Percentiles rank a stretch among this genome's conserved stretches.
phyloP scores from a whole-genome alignment of 2,888 invertebrate species.

The Penaeus monodon region DNA sequence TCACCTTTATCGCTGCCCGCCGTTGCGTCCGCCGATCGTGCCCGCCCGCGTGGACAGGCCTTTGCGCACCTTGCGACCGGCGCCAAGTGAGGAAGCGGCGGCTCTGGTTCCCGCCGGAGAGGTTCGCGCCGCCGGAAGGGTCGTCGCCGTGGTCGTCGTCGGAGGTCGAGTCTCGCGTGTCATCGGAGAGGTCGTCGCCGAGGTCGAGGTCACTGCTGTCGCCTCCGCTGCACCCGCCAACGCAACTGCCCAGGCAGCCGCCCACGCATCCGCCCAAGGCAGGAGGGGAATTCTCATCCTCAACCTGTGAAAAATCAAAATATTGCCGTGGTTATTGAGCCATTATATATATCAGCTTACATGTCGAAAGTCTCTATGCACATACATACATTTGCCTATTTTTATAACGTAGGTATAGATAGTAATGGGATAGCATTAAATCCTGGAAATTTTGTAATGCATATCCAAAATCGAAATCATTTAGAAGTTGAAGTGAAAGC shows the following conservation, averaged over 20 bases:
- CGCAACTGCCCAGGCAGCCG: conserved; percentile 32
- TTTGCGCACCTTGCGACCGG: conserved; percentile 12
- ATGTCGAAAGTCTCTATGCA: not conserved
- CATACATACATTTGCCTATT: too few relatives aligned
- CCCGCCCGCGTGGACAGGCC: not conserved
- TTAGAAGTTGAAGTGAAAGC: too few relatives aligned
- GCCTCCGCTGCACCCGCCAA: conserved; percentile 58
- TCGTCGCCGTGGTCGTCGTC: conserved; percentile 55
- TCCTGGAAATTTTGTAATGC: too few relatives aligned
- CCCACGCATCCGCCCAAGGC: conserved; percentile 37
- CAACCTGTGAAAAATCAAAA: conserved; percentile 21
- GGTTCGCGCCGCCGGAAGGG: conserved; percentile 52
- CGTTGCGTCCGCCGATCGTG: not conserved
- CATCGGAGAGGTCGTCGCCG: conserved; percentile 65
- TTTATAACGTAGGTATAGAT: too few relatives aligned
- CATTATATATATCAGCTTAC: not conserved
- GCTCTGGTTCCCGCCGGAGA: conserved; percentile 15
- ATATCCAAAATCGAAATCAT: too few relatives aligned
- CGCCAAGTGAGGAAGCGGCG: conserved; percentile 10
- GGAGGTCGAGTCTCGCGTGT: conserved; percentile 58
- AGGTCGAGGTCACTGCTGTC: conserved; percentile 64
- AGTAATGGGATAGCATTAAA: too few relatives aligned
- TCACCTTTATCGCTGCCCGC: not conserved
- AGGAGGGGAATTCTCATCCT: conserved; percentile 48
- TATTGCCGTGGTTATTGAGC: not conserved